Conservation (phyloP, 2,113 vertebrate genomes). For the Eira barbara region DNA sequence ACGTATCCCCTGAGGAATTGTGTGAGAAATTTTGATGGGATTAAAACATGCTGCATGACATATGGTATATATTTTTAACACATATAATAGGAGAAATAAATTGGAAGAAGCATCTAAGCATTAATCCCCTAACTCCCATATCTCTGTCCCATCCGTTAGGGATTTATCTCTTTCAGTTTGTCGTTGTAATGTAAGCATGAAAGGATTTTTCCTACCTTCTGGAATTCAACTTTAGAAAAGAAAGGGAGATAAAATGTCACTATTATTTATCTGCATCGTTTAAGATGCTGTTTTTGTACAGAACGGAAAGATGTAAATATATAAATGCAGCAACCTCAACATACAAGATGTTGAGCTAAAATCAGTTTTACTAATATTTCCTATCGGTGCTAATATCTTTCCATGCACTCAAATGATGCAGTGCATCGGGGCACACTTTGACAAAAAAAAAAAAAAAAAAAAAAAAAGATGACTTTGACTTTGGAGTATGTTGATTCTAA, state of each 20-base stretch:
- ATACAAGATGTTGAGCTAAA: neutral
- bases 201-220: constrained; percentile 66
- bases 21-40: constrained; percentile 58
- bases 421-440: neutral
- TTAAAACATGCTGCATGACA: constrained; percentile 61
- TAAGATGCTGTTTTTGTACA: constrained; percentile 53
- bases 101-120: constrained; percentile 47
- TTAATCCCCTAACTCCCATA: constrained; percentile 65
- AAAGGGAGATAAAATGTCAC: constrained; percentile 66
- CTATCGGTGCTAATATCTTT: constrained; percentile 22
- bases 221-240: constrained; percentile 65
- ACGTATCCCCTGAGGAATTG: constrained; percentile 25
- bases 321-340: constrained; percentile 41
- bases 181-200: constrained; percentile 66
- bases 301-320: constrained; percentile 52
- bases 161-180: constrained; percentile 63
- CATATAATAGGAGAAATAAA: constrained; percentile 68
- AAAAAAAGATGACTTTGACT: neutral
- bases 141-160: neutral
- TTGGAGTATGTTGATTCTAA: neutral
- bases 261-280: constrained; percentile 66
- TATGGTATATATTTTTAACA: constrained; percentile 72
- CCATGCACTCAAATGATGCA: neutral
- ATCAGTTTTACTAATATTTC: constrained; percentile 44
- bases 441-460: neutral